phyloP scores from a whole-genome alignment of 2,888 invertebrate genomes.

The Nycteola revayana region DNA sequence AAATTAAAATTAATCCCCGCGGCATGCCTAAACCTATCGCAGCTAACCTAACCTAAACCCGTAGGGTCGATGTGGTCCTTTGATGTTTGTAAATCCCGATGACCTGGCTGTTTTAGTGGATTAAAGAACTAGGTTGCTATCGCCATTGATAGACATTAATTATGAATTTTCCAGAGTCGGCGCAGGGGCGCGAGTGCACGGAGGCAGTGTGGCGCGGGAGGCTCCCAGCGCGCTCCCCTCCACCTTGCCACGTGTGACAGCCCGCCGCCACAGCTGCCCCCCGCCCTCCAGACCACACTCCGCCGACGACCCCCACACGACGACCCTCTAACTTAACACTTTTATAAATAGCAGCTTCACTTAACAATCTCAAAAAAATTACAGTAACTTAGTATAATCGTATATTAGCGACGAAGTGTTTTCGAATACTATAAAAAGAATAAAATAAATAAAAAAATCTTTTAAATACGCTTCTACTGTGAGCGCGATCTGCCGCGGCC shows the following conservation, averaged over 20 bases:
- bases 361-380: constrained; percentile 36
- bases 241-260: constrained; percentile 64
- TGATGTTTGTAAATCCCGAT: constrained; percentile 11
- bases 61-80: not conserved
- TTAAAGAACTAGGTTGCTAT: constrained; percentile 13
- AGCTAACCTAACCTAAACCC: too few species aligned
- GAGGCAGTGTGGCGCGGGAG: constrained; percentile 63
- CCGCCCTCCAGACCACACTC: constrained; percentile 36
- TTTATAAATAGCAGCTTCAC: constrained; percentile 42
- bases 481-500: constrained; percentile 47
- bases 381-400: constrained; percentile 39
- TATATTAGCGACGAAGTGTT: constrained; percentile 44
- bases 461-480: constrained; percentile 60
- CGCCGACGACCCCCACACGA: constrained; percentile 27
- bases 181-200: constrained; percentile 46
- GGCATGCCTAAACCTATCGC: too few species aligned
- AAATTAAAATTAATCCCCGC: too few species aligned
- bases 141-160: constrained; percentile 16
- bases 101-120: constrained; percentile 23
- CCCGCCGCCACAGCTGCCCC: constrained; percentile 24
- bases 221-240: constrained; percentile 64
- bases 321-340: constrained; percentile 34
- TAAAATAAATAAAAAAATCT: constrained; percentile 45
- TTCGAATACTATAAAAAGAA: constrained; percentile 38
- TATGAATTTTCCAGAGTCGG: constrained; percentile 54